phyloP scores from a whole-genome alignment of 1,140 invertebrate species.

The Anoplophora glabripennis region DNA sequence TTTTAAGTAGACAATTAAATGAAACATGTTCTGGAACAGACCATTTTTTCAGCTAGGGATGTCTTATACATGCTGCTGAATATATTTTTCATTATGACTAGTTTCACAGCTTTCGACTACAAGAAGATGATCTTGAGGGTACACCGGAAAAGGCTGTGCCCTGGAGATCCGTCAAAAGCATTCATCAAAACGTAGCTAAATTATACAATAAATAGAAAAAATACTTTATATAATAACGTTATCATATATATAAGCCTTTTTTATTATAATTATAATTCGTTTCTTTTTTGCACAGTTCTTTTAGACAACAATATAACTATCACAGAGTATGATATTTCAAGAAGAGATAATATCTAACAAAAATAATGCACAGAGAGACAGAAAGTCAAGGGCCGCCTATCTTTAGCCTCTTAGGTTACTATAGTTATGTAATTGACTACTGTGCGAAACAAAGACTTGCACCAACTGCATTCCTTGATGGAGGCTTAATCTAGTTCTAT shows the following conservation, averaged over 20 bases:
- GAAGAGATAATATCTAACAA: constrained; percentile 11
- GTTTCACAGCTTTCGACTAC: background rate
- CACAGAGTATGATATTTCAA: constrained; percentile 21
- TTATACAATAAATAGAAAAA: background rate
- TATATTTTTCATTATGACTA: background rate
- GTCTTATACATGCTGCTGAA: background rate
- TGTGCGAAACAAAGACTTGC: constrained; percentile 1
- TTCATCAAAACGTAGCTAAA: constrained; percentile 8
- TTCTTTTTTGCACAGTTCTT: constrained; percentile 16
- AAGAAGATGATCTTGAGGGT: background rate
- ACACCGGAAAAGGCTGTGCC: too few species aligned
- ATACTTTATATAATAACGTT: constrained; percentile 13
- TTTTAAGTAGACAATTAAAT: too few species aligned
- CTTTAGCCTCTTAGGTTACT: constrained; percentile 19
- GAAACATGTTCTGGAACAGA: too few species aligned
- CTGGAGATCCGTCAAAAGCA: constrained; percentile 1
- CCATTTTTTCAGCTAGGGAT: background rate
- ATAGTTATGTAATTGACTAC: constrained; percentile 15
- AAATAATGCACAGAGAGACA: constrained; percentile 3
- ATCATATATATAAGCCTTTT: constrained; percentile 17
- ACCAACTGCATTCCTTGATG: too few species aligned
- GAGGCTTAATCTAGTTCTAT: too few species aligned
- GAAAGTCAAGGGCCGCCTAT: constrained; percentile 5
- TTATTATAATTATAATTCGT: constrained; percentile 18
- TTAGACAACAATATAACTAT: constrained; percentile 18